A percentile compares a stretch with the other conserved stretches of the same genome.
These are phyloP conservation scores for Lithobates pipiens DNA, from an alignment of 2,797 vertebrate species.

Conservation along the genomic window DNA sequence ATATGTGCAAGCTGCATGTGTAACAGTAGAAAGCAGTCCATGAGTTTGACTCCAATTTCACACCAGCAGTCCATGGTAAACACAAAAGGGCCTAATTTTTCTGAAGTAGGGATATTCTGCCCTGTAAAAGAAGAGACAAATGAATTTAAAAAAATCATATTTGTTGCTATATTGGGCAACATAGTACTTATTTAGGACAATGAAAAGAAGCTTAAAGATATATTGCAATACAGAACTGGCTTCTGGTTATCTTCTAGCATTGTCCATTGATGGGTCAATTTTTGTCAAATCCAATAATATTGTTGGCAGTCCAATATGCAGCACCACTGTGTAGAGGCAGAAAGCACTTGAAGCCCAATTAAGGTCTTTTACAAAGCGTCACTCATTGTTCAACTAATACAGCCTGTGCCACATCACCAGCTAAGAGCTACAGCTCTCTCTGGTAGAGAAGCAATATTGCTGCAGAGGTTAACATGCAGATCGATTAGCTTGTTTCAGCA, in stretches of 20 bases:
- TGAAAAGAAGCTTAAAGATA: neutral
- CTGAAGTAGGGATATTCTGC: neutral
- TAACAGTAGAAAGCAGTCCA: conserved; percentile 6
- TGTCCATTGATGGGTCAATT: neutral
- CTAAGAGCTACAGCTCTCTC: too few relatives aligned
- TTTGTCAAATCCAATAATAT: neutral
- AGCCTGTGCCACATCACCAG: too few relatives aligned
- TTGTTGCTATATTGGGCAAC: neutral
- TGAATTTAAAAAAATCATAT: neutral
- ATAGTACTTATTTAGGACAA: neutral
- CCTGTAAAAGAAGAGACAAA: neutral
- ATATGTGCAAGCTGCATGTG: conserved; percentile 47
- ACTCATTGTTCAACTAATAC: too few relatives aligned
- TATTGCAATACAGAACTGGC: neutral
- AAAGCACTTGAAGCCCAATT: neutral
- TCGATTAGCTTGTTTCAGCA: too few relatives aligned
- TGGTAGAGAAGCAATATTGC: neutral
- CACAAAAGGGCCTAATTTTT: neutral
- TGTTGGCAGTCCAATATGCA: neutral
- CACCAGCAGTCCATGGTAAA: neutral
- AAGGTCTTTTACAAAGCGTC: neutral
- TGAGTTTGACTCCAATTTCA: neutral
- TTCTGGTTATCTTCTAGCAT: neutral
- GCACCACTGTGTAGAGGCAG: too few relatives aligned
- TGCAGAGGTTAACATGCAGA: neutral